phyloP scores from a whole-genome alignment of 2,888 invertebrate genomes.

The Hipparchia semele region DNA sequence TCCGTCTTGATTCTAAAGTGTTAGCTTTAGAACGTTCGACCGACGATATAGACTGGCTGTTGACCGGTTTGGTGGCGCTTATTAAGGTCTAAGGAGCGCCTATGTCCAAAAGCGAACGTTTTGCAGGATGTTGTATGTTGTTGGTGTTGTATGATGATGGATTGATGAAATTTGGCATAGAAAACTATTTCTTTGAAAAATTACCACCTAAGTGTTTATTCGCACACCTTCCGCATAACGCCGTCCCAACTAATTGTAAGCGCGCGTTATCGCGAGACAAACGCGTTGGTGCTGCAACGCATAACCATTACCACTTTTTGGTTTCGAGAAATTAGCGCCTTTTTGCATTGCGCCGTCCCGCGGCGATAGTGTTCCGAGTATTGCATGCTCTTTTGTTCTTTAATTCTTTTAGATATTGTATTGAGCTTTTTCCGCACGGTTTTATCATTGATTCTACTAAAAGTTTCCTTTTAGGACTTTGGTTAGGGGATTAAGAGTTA shows the following conservation, averaged over 20 bases:
- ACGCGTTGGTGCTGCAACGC: slow-evolving; percentile 78
- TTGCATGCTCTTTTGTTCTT: slow-evolving; percentile 43
- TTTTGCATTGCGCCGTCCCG: slow-evolving; percentile 76
- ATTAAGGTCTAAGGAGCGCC: too few relatives aligned
- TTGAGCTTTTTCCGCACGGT: slow-evolving; percentile 26
- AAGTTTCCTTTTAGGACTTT: slow-evolving; percentile 6
- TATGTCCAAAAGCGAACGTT: too few relatives aligned
- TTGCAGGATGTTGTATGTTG: too few relatives aligned
- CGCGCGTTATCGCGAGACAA: slow-evolving; percentile 83
- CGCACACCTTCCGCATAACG: slow-evolving; percentile 49
- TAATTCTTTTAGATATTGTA: slow-evolving; percentile 39
- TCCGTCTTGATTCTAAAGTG: too few relatives aligned
- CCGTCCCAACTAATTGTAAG: slow-evolving; percentile 78
- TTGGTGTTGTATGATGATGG: too few relatives aligned
- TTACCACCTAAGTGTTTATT: too few relatives aligned
- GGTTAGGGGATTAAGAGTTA: neutral
- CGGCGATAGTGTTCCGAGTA: slow-evolving; percentile 40
- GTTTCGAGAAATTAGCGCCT: slow-evolving; percentile 81
- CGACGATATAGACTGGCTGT: too few relatives aligned
- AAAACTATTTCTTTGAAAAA: too few relatives aligned
- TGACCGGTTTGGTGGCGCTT: too few relatives aligned
- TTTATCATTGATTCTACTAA: slow-evolving; percentile 19
- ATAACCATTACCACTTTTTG: slow-evolving; percentile 82
- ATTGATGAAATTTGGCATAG: too few relatives aligned
- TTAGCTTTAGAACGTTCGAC: too few relatives aligned